Evolutionary conservation across 2,113 vertebrate genomes (phyloP).

Genomic region (Serilophus lunatus): DNA sequence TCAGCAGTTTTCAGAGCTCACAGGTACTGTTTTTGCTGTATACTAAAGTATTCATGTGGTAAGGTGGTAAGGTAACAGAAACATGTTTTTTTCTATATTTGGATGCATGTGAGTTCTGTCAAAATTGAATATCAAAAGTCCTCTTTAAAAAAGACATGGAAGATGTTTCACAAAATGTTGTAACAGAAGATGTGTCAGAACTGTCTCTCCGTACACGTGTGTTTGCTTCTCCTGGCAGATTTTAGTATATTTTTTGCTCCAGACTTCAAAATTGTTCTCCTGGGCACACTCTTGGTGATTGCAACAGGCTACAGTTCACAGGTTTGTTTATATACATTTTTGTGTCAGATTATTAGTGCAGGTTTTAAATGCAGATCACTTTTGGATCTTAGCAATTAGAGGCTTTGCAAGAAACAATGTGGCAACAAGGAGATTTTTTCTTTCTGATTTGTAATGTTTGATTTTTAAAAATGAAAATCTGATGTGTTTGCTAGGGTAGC

Average conservation of each 20-base stretch:
- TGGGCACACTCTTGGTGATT: background rate
- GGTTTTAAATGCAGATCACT: background rate
- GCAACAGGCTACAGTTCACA: background rate
- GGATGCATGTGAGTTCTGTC: background rate
- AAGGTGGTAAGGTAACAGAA: background rate
- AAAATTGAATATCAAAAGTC: background rate
- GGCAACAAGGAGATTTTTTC: background rate
- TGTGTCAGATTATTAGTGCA: background rate
- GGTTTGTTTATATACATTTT: background rate
- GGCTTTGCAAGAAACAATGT: background rate
- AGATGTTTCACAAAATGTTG: too few species aligned
- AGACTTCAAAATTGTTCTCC: background rate
- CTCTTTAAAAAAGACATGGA: background rate
- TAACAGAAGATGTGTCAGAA: background rate
- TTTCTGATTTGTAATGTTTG: background rate
- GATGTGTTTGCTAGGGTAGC: background rate
- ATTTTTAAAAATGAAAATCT: background rate
- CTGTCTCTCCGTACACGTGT: background rate
- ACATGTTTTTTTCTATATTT: background rate
- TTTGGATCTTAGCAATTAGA: background rate
- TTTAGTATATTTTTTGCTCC: background rate
- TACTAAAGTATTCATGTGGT: background rate
- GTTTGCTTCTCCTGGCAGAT: background rate
- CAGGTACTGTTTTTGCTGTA: background rate
- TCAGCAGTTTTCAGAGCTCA: background rate